phyloP scores from a whole-genome alignment of 2,888 invertebrate species.

The Gari tellinella region DNA sequence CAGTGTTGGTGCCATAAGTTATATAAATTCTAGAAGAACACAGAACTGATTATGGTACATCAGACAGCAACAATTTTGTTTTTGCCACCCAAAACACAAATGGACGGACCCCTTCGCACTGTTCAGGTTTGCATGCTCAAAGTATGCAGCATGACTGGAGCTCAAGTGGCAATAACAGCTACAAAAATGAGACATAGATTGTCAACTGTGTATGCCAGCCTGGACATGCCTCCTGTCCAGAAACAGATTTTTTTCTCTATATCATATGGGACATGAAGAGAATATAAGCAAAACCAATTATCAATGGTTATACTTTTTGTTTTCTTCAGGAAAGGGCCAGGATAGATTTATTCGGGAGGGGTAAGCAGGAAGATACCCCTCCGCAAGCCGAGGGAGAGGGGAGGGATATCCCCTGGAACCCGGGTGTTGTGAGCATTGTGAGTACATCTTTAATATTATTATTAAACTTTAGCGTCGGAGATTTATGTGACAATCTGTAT shows the following conservation, averaged over 20 bases:
- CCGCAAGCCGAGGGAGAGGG: too few species aligned
- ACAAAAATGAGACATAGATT: conserved; percentile 18
- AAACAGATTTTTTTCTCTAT: conserved; percentile 32
- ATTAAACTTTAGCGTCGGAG: too few species aligned
- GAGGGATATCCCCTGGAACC: too few species aligned
- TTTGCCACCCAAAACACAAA: conserved; percentile 4
- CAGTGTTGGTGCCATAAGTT: background rate
- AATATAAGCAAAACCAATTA: conserved; percentile 11
- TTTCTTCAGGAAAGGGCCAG: too few species aligned
- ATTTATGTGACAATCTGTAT: too few species aligned
- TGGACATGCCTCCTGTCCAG: conserved; percentile 18
- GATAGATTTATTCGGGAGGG: too few species aligned
- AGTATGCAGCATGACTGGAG: background rate
- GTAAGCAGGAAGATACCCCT: too few species aligned
- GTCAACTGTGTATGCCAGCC: conserved; percentile 15
- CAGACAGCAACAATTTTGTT: conserved; percentile 6
- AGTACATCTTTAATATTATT: too few species aligned
- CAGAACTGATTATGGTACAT: conserved; percentile 6
- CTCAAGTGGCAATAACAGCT: conserved; percentile 3
- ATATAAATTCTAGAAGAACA: background rate
- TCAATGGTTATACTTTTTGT: too few species aligned
- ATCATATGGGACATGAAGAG: conserved; percentile 20
- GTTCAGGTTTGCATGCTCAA: conserved; percentile 14
- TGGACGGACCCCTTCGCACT: background rate
- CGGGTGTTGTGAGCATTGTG: too few species aligned